phyloP scores from a whole-genome alignment of 2,113 vertebrate genomes.

The Solea solea region DNA sequence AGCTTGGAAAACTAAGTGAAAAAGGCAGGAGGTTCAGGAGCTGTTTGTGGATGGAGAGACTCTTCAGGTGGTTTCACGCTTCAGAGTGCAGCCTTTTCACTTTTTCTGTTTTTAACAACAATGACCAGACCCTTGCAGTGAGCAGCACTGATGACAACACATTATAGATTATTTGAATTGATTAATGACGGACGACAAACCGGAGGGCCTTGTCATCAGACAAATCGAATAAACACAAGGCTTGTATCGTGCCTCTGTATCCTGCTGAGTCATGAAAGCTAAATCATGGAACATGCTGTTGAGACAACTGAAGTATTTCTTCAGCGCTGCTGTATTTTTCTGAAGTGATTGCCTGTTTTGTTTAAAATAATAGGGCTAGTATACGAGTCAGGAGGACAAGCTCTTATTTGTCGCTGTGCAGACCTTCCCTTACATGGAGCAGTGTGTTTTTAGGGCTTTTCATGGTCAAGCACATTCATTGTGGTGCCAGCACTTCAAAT shows the following conservation, averaged over 20 bases:
- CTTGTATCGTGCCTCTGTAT: conserved; percentile 18
- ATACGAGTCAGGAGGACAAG: conserved; percentile 1
- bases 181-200: conserved; percentile 55
- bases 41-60: neutral
- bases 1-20: no score
- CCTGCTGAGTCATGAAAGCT: conserved; percentile 26
- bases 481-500: conserved; percentile 29
- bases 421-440: conserved; percentile 10
- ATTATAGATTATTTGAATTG: conserved; percentile 35
- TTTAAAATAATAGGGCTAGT: conserved; percentile 30
- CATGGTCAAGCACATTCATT: conserved; percentile 3
- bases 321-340: conserved; percentile 20
- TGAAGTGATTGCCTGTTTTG: conserved; percentile 32
- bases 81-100: neutral
- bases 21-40: neutral
- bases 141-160: conserved; percentile 36
- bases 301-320: conserved; percentile 31
- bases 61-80: neutral
- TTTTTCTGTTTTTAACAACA: conserved; percentile 13
- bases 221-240: conserved; percentile 52
- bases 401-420: conserved; percentile 40
- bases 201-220: conserved; percentile 53
- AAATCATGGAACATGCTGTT: conserved; percentile 35
- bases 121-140: conserved; percentile 9
- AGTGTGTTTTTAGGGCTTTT: neutral